Percentiles rank a stretch among this genome's conserved stretches.
phyloP scores from a whole-genome alignment of 1,140 invertebrate genomes.

The Agraylea sexmaculata region DNA sequence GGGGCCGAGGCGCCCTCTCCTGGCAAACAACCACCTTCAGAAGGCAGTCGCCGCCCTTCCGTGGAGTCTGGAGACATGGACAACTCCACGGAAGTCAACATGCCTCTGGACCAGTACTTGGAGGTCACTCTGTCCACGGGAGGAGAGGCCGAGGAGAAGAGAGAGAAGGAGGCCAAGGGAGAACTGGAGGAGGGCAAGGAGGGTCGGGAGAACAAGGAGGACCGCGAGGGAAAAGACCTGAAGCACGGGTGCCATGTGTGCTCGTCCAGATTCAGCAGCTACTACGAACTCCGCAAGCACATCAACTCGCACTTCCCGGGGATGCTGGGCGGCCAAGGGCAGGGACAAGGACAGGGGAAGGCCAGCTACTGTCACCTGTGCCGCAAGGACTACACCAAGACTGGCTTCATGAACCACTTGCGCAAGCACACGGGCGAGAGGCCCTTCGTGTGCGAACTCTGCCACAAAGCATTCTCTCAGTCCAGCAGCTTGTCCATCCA shows the following conservation, averaged over 20 bases:
- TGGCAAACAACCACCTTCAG: too few species aligned
- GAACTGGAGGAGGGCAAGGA: slow-evolving; percentile 28
- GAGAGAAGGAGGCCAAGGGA: slow-evolving; percentile 30
- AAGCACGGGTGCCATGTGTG: slow-evolving; percentile 40
- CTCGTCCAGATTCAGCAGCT: slow-evolving; percentile 37
- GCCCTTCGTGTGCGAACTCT: slow-evolving; percentile 53
- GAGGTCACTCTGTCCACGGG: slow-evolving; percentile 40
- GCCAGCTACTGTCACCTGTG: slow-evolving; percentile 41
- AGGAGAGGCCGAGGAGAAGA: slow-evolving; percentile 37
- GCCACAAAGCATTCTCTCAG: slow-evolving; percentile 48
- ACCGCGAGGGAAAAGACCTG: slow-evolving; percentile 28
- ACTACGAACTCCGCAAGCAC: slow-evolving; percentile 39
- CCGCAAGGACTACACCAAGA: slow-evolving; percentile 41
- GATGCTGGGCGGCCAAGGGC: slow-evolving; percentile 39
- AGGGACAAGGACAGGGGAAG: too few species aligned
- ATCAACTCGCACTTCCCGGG: slow-evolving; percentile 40
- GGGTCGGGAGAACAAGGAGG: slow-evolving; percentile 29
- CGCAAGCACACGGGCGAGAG: slow-evolving; percentile 81
- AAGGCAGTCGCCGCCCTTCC: slow-evolving; percentile 5
- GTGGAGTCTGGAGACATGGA: slow-evolving; percentile 28
- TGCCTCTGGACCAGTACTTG: slow-evolving; percentile 41
- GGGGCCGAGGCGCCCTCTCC: slow-evolving; percentile 7
- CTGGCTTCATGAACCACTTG: slow-evolving; percentile 53
- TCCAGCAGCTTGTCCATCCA: slow-evolving; percentile 48
- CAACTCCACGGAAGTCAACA: slow-evolving; percentile 36